These are phyloP conservation scores for Zaprionus kolodkinae DNA, from an alignment of 1,140 invertebrate genomes.

Conservation along the genomic window DNA sequence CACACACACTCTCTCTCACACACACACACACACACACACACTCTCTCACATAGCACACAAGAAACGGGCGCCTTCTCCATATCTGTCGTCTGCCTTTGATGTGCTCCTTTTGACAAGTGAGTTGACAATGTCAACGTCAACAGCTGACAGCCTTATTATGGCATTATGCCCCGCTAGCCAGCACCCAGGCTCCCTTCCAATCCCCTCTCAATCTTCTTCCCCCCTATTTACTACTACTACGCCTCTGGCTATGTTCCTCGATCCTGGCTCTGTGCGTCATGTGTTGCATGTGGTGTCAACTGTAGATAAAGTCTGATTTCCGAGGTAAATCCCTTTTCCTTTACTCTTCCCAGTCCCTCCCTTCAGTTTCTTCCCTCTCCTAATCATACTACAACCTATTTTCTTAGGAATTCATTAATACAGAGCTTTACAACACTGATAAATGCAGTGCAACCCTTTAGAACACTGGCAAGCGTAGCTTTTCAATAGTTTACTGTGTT, in stretches of 20 bases:
- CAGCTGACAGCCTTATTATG: constrained; percentile 83
- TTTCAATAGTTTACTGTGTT: too few relatives aligned
- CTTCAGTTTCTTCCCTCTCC: too few relatives aligned
- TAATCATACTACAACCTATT: neutral
- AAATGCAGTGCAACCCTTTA: neutral
- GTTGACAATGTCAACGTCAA: constrained; percentile 83
- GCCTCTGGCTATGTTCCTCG: neutral
- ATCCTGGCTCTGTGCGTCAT: constrained; percentile 3
- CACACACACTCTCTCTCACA: constrained; percentile 33
- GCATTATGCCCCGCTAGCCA: constrained; percentile 51
- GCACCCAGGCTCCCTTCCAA: neutral
- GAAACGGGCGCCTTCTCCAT: constrained; percentile 61
- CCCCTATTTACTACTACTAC: neutral
- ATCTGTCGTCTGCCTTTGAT: constrained; percentile 83
- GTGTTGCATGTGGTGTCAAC: constrained; percentile 19
- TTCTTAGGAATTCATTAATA: neutral
- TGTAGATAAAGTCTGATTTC: constrained; percentile 23
- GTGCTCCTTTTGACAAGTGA: constrained; percentile 82
- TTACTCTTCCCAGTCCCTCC: neutral
- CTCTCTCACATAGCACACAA: constrained; percentile 33
- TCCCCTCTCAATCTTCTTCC: neutral
- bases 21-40: constrained; percentile 7
- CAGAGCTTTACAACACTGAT: neutral
- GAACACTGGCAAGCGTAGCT: too few relatives aligned
- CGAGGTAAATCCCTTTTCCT: neutral